A percentile compares a stretch with the other conserved stretches of the same genome.
Conservation (phyloP, 1,140 invertebrate genomes). For the Dinoponera quadriceps region DNA sequence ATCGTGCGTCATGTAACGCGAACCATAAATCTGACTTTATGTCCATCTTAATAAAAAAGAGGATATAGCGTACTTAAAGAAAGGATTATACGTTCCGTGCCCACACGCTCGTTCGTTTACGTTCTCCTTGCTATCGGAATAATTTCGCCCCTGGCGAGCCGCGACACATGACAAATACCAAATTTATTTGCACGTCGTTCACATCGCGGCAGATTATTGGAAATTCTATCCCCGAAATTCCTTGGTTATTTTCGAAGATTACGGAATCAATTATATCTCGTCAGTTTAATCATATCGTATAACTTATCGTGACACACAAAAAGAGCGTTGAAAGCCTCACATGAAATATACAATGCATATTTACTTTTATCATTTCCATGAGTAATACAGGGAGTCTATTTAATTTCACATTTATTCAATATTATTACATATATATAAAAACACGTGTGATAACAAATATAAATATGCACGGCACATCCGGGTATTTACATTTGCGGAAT, state of each 20-base stretch:
- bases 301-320: neutral
- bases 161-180: constrained; percentile 37
- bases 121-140: constrained; percentile 26
- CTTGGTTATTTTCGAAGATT: constrained; percentile 5
- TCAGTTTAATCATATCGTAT: neutral
- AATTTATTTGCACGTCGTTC: constrained; percentile 15
- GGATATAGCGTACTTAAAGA: constrained; percentile 42
- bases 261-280: neutral
- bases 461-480: neutral
- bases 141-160: constrained; percentile 5
- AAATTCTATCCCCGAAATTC: constrained; percentile 36
- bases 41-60: constrained; percentile 52
- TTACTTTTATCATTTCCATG: neutral
- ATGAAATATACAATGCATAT: neutral
- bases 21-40: constrained; percentile 52
- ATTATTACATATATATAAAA: neutral
- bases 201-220: constrained; percentile 18
- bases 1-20: constrained; percentile 30
- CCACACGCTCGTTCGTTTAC: constrained; percentile 24
- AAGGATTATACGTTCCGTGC: constrained; percentile 41
- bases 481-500: neutral
- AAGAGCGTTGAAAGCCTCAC: neutral
- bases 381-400: neutral
- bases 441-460: neutral
- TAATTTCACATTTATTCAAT: neutral